These are phyloP conservation scores for Otus sunia DNA, from an alignment of 2,113 vertebrate genomes.

Conservation along the genomic window DNA sequence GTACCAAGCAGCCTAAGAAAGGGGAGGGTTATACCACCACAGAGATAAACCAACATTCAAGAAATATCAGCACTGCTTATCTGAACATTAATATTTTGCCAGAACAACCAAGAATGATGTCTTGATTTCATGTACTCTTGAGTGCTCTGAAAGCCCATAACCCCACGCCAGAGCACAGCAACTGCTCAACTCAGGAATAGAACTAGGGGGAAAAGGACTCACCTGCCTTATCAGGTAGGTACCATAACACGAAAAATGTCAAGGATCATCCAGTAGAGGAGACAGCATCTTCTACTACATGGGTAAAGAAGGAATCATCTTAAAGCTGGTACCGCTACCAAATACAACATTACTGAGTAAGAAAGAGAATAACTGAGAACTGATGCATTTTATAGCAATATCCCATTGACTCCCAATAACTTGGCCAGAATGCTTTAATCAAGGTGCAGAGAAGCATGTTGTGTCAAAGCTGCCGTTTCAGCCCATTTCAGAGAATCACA, in stretches of 20 bases:
- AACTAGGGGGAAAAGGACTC: neutral
- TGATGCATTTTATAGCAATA: neutral
- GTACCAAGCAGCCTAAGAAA: too few species aligned
- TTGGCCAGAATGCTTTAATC: neutral
- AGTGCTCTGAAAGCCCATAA: rapidly evolving
- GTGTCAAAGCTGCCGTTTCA: neutral
- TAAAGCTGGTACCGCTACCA: neutral
- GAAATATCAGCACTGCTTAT: neutral
- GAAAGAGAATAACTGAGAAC: neutral
- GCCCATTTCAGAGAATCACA: neutral
- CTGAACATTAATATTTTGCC: neutral
- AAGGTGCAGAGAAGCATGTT: neutral
- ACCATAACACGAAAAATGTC: neutral
- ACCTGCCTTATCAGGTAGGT: neutral
- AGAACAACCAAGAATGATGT: neutral
- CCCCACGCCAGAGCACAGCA: neutral
- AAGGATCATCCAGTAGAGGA: neutral
- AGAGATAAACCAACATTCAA: neutral
- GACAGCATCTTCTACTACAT: neutral
- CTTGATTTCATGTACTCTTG: neutral
- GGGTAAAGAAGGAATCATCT: neutral
- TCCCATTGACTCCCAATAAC: neutral
- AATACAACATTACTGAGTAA: neutral
- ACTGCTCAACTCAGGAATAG: neutral
- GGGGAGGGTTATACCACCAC: too few species aligned